These are phyloP conservation scores for Helleia helle DNA, from an alignment of 2,888 invertebrate species.

Conservation along the genomic window DNA sequence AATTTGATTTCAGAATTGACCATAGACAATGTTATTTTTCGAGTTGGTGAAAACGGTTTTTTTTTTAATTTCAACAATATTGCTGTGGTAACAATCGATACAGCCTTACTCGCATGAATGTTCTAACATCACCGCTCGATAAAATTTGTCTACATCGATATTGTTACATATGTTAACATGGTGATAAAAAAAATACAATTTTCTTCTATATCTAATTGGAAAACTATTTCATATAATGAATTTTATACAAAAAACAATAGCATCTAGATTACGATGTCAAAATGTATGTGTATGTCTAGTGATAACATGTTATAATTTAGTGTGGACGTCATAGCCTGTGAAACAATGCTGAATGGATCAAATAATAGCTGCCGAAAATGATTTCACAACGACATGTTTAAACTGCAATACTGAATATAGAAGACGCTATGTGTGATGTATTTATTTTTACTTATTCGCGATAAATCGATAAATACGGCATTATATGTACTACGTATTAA, in stretches of 20 bases:
- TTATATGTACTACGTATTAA: slow-evolving; percentile 8
- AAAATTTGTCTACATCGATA: slow-evolving; percentile 3
- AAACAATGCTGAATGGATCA: slow-evolving; percentile 1
- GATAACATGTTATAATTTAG: neutral
- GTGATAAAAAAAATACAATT: slow-evolving; percentile 3
- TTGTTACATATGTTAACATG: slow-evolving; percentile 1
- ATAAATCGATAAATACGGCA: neutral
- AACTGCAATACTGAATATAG: neutral
- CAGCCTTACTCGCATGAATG: slow-evolving; percentile 1
- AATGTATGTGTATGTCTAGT: too few relatives aligned
- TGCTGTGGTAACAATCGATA: slow-evolving; percentile 5
- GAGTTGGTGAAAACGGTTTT: neutral
- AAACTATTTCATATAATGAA: neutral
- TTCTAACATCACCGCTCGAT: slow-evolving; percentile 2
- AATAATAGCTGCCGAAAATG: slow-evolving; percentile 2
- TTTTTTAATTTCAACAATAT: slow-evolving; percentile 3
- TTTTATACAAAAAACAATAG: neutral
- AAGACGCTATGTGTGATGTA: slow-evolving; percentile 6
- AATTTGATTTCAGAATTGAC: too few relatives aligned
- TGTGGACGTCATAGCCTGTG: slow-evolving; percentile 3
- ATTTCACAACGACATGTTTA: neutral
- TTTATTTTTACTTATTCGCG: neutral
- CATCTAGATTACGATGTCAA: too few relatives aligned
- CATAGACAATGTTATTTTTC: too few relatives aligned
- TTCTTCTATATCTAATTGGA: neutral